These are phyloP conservation scores for Baronia brevicornis DNA, from an alignment of 2,888 invertebrate species.

Conservation along the genomic window DNA sequence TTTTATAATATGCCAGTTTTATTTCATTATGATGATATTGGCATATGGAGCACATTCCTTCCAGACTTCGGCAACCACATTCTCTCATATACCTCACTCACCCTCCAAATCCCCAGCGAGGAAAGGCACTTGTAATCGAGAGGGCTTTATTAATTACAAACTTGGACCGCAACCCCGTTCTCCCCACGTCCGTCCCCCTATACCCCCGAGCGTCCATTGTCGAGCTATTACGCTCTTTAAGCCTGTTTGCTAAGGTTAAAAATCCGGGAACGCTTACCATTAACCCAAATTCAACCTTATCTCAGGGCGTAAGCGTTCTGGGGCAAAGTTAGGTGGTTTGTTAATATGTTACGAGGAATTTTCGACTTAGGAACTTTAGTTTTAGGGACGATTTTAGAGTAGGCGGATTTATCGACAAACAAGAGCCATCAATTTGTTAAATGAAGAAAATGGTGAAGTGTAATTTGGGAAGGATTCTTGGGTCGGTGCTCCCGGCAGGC, in stretches of 20 bases:
- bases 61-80: slow-evolving; percentile 16
- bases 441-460: slow-evolving; percentile 69
- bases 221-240: slow-evolving; percentile 51
- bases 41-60: slow-evolving; percentile 10
- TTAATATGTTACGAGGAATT: slow-evolving; percentile 26
- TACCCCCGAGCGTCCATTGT: slow-evolving; percentile 23
- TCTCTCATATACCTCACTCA: slow-evolving; percentile 21
- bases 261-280: slow-evolving; percentile 40
- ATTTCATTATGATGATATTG: no score
- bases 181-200: slow-evolving; percentile 23
- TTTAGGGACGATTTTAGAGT: slow-evolving; percentile 35
- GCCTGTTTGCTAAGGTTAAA: slow-evolving; percentile 51
- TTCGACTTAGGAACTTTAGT: slow-evolving; percentile 32
- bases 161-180: slow-evolving; percentile 61
- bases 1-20: no score
- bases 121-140: slow-evolving; percentile 74
- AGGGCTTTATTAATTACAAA: slow-evolving; percentile 75
- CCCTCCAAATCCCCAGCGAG: slow-evolving; percentile 46
- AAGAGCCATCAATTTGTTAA: slow-evolving; percentile 69
- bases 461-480: slow-evolving; percentile 56
- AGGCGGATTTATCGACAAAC: slow-evolving; percentile 29
- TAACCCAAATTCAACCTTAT: slow-evolving; percentile 61
- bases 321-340: slow-evolving; percentile 18
- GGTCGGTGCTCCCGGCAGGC: slow-evolving; percentile 37
- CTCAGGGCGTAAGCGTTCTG: slow-evolving; percentile 59